phyloP scores from a whole-genome alignment of 2,113 vertebrate genomes.

The Vidua macroura region DNA sequence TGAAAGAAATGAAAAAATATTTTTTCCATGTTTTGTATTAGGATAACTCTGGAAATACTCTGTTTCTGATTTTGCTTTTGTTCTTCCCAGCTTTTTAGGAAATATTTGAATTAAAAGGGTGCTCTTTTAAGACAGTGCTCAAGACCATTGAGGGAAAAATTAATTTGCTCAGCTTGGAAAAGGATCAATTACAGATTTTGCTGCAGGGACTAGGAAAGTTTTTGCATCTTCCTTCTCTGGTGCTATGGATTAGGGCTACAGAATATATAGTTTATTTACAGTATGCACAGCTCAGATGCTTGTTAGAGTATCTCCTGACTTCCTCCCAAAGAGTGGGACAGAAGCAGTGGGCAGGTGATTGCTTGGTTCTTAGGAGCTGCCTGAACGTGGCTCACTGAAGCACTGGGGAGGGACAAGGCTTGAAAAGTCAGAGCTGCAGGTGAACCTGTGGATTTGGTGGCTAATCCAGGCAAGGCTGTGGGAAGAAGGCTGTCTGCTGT shows the following conservation, averaged over 20 bases:
- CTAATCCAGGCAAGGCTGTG: background rate
- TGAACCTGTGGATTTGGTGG: background rate
- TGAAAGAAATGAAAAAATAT: background rate
- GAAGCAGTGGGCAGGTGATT: background rate
- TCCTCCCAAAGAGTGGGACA: background rate
- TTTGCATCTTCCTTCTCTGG: background rate
- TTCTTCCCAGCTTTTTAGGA: conserved; percentile 20
- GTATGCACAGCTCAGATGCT: background rate
- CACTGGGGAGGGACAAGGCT: background rate
- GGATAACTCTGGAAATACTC: conserved; percentile 18
- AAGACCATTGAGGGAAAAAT: background rate
- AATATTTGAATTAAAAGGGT: background rate
- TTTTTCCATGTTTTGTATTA: background rate
- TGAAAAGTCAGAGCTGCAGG: background rate
- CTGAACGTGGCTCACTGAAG: background rate
- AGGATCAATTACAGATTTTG: background rate
- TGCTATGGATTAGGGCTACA: background rate
- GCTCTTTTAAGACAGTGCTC: background rate
- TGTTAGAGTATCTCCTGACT: background rate
- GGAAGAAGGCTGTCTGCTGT: no score
- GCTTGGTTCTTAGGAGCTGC: background rate
- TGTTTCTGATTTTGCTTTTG: conserved; percentile 40
- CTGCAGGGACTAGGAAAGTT: background rate
- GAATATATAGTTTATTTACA: background rate
- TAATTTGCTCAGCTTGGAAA: background rate